Evolutionary conservation across 1,140 invertebrate species (phyloP), one percentile per base, ranked within the genome.

Genomic region (Archivesica marissinica): DNA sequence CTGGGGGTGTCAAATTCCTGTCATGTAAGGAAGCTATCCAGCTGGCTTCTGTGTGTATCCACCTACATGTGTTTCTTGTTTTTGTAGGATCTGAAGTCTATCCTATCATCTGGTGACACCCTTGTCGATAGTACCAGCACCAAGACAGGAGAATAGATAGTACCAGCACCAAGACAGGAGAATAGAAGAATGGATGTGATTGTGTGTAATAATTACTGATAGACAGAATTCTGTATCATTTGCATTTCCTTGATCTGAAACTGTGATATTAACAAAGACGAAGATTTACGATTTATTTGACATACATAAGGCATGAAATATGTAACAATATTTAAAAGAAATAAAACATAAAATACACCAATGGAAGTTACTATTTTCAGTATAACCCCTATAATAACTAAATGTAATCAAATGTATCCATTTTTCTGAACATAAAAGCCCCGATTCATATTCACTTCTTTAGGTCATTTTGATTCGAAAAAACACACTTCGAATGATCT

Each of bases 1-100:
- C n/a, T 20, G 52, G n/a, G 13, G 13, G 47, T 13, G n/a, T 13
- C n/a, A n/a, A n/a, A n/a, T n/a, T n/a, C n/a, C n/a, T n/a, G n/a
- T n/a, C n/a, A n/a, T n/a, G n/a, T n/a, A n/a, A n/a, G n/a, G n/a
- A n/a, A n/a, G n/a, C n/a, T n/a, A n/a, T n/a, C n/a, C n/a, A n/a
- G n/a, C n/a, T n/a, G n/a, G n/a, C n/a, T n/a, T n/a, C n/a, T n/a
- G n/a, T n/a, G n/a, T n/a, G n/a, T n/a, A n/a, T n/a, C n/a, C n/a
- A n/a, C n/a, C n/a, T n/a, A n/a, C n/a, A n/a, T n/a, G n/a, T 56
- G 2, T 75, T 50, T 41, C 13, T 23, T 38, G 33, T 64, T 41
- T n/a, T 83, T 75, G 44, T 56, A 83, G 80, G 70, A 83, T 75
- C 52, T 83, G 68, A 83, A 75, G 52, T 25, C 52, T 7, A 83